Evolutionary conservation across 2,797 vertebrate species (phyloP), one percentile per base, ranked within the genome.

Genomic region (Premnoplex brunnescens): DNA sequence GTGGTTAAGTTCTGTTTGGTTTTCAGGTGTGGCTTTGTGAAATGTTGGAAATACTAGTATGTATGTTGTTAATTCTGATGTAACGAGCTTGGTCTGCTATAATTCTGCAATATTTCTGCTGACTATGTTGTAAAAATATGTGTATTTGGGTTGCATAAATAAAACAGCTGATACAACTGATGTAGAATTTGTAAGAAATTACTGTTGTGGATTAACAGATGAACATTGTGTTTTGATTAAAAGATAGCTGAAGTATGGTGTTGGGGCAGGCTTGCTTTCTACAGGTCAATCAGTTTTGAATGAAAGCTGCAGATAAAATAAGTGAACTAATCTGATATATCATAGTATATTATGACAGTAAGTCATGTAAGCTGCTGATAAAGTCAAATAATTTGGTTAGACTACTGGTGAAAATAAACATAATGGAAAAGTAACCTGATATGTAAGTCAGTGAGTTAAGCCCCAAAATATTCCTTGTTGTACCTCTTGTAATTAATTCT

Each of bases 271-370:
- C 32, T 92, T 34, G 8, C 64, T 87, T 91, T 80, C 28, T 84
- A 3, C 49, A 49, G 78, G 78, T 79, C 79, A 59, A 21, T 88
- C 77, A 62, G 41, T 91, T 80, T 37, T 28, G 86, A 94, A 85
- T 94, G 90, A 96, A 94, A 95, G 85, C 67, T 91, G 72, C 59
- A 86, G 93, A 83, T 76, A 55, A 91, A 96, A 60, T 69, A 76
- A 88, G 63, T 90, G 60, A 89, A 58, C 43, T 78, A 37, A 75
- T 93, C 77, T 88, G 71, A 63, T 94, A 12, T 10, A 46, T 86
- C 6, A 3, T 69, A 37, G 85, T 69, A 32, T 71, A 23, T 88
- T 86, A 39, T 64, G 93, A 88, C 85, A 89, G 66, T 82, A 94
- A 91, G 73, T 93, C 2, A 0, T 89, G 63, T 92, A 93, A 94